Conservation (phyloP, 2,113 vertebrate genomes). For the Callopanchax toddi region DNA sequence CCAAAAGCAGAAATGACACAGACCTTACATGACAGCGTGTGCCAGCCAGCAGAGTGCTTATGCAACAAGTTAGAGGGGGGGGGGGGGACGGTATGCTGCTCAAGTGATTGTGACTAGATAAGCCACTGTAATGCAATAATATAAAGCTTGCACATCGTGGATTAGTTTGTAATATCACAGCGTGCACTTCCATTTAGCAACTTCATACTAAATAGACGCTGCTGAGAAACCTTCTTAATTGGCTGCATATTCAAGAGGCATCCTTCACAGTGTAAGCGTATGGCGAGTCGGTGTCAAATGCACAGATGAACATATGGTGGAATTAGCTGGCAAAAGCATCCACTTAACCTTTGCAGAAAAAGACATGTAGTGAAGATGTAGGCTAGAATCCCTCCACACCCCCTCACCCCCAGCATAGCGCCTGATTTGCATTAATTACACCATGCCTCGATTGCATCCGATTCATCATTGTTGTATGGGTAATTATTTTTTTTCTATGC, state of each 20-base stretch:
- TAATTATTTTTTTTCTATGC: constrained; percentile 36
- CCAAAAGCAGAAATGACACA: constrained; percentile 72
- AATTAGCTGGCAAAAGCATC: constrained; percentile 64
- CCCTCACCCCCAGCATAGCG: constrained; percentile 25
- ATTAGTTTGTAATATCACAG: constrained; percentile 14
- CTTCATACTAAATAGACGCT: constrained; percentile 16
- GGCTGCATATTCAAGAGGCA: constrained; percentile 54
- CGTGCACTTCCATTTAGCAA: constrained; percentile 25
- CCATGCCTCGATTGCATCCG: constrained; percentile 35
- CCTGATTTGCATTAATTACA: constrained; percentile 65
- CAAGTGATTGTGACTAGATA: constrained; percentile 53
- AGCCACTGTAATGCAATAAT: constrained; percentile 44
- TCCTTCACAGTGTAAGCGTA: constrained; percentile 42
- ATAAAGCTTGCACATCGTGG: constrained; percentile 31
- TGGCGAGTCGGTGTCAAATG: constrained; percentile 49
- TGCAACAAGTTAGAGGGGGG: constrained; percentile 78
- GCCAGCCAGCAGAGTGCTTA: constrained; percentile 67
- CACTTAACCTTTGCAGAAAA: constrained; percentile 68
- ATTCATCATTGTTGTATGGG: constrained; percentile 36
- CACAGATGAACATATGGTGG: constrained; percentile 67
- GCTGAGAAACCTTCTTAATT: constrained; percentile 30
- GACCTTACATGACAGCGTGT: constrained; percentile 62
- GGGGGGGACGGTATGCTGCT: constrained; percentile 26
- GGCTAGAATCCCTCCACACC: constrained; percentile 17
- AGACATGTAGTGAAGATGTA: constrained; percentile 54